Base-by-base conservation (phyloP, 2,797 vertebrate genomes). In the Pampus argenteus region DNA sequence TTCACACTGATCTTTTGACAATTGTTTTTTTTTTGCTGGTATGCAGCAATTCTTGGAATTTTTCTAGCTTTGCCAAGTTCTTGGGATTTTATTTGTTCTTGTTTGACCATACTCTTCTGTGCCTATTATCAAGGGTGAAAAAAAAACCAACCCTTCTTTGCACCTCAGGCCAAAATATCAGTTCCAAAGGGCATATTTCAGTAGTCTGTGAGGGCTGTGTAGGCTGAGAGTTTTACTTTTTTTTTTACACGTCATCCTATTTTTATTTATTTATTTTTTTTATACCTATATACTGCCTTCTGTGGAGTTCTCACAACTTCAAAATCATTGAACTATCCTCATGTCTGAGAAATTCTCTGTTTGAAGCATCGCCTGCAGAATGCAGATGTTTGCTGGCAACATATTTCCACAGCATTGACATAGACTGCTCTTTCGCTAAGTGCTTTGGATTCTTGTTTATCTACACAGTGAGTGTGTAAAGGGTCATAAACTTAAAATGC, bases 181-280 rank as follows among this genome's bases (percentile, higher is more conserved):
- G 54, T 72, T 83, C 79, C 71, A 87, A 87, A 88, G 74, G 75
- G 82, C 78, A 86, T 83, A 82, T 78, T 86, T 85, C 66, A 85
- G 72, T 72, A 72, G 77, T 63, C 67, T 64, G 51, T 31, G 49
- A 66, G 49, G 64, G 66, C 15, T 22, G 68, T 22, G 75, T 60
- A 67, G 67, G 29, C 52, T 83, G 66, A 65, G 71, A 63, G 71
- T 71, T 76, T 73, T 42, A 51, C 71, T 60, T 52, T 67, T 74
- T 63, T 52, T n/a, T n/a, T n/a, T n/a, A 38, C 69, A 62, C 65
- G 76, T 79, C 62, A 38, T 44, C 3, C 34, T 36, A 1, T 28
- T 42, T 55, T 34, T 64, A 45, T 13, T 44, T 26, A 10, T 50
- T 9, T 2, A 14, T 79, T 31, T 66, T 44, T 9, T 44, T 26